Evolutionary conservation across 2,797 vertebrate genomes (phyloP).

Genomic region (Schizothorax lantsangensis): DNA sequence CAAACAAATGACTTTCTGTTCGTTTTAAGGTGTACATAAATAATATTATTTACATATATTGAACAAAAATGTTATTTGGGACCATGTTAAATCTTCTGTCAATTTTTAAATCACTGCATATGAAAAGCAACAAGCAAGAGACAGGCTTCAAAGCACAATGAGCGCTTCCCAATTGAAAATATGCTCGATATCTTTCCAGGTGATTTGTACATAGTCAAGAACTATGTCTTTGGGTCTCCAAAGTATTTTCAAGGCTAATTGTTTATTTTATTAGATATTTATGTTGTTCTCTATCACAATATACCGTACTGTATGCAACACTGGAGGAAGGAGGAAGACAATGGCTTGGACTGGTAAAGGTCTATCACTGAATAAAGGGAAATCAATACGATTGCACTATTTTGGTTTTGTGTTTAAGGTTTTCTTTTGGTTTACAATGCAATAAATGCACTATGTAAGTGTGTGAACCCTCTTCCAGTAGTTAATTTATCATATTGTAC

Average conservation of each 20-base stretch:
- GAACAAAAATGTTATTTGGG: constrained; percentile 69
- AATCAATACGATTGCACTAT: constrained; percentile 79
- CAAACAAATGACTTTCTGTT: constrained; percentile 44
- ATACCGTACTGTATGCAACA: constrained; percentile 81
- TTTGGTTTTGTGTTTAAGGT: constrained; percentile 67
- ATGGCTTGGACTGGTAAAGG: constrained; percentile 75
- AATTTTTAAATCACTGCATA: constrained; percentile 28
- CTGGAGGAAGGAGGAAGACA: constrained; percentile 71
- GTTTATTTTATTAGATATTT: constrained; percentile 68
- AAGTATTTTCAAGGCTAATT: constrained; percentile 74
- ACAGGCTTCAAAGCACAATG: constrained; percentile 51
- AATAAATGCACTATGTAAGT: constrained; percentile 78
- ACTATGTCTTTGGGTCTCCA: constrained; percentile 65
- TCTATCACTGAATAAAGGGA: constrained; percentile 69
- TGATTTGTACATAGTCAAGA: constrained; percentile 66
- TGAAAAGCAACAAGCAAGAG: constrained; percentile 60
- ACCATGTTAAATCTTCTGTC: constrained; percentile 59
- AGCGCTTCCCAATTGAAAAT: constrained; percentile 61
- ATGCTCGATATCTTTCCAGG: constrained; percentile 64
- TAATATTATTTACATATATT: constrained; percentile 63
- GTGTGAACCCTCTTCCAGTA: constrained; percentile 71
- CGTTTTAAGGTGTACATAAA: constrained; percentile 39
- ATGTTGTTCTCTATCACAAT: constrained; percentile 64
- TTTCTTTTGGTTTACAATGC: constrained; percentile 77
- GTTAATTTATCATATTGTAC: constrained; percentile 63